Conservation (phyloP, 2,797 vertebrate genomes). For the Hyperoplus lanceolatus region DNA sequence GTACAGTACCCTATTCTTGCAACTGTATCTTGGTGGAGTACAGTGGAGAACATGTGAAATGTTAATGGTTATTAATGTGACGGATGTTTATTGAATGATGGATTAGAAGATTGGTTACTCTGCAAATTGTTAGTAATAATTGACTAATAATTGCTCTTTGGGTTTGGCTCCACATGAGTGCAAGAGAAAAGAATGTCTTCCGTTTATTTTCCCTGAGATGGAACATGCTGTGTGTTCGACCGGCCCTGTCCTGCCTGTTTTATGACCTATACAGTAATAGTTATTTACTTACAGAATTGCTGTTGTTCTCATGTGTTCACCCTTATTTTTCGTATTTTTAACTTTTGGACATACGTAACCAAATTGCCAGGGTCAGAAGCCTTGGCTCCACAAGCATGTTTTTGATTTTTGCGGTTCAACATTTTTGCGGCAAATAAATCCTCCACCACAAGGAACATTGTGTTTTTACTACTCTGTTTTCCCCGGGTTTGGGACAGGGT, state of each 20-base stretch:
- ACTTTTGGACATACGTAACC: conserved; percentile 25
- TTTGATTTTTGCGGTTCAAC: conserved; percentile 47
- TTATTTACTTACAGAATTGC: conserved; percentile 56
- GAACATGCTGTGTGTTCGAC: conserved; percentile 41
- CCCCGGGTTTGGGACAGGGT: conserved; percentile 22
- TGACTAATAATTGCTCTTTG: conserved; percentile 13
- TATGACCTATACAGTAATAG: conserved; percentile 50
- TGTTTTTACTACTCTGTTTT: conserved; percentile 68
- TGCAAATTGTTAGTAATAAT: conserved; percentile 15
- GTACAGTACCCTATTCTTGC: conserved; percentile 15
- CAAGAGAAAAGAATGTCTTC: conserved; percentile 24
- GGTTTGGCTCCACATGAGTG: not conserved
- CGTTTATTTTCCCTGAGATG: conserved; percentile 50
- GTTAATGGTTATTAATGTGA: conserved; percentile 26
- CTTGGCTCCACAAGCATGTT: conserved; percentile 41
- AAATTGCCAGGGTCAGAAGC: conserved; percentile 40
- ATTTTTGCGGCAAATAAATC: conserved; percentile 68
- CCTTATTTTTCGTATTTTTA: not conserved
- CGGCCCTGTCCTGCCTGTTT: conserved; percentile 27
- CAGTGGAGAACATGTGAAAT: conserved; percentile 7
- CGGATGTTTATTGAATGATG: conserved; percentile 33
- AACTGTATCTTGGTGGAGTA: conserved; percentile 1
- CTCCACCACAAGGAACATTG: conserved; percentile 66
- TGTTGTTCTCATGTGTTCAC: conserved; percentile 38
- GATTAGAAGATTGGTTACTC: conserved; percentile 4